Percentiles rank a stretch among this genome's conserved stretches.
These are phyloP conservation scores for Falcunculus frontatus DNA, from an alignment of 2,113 vertebrate species.

Conservation along the genomic window DNA sequence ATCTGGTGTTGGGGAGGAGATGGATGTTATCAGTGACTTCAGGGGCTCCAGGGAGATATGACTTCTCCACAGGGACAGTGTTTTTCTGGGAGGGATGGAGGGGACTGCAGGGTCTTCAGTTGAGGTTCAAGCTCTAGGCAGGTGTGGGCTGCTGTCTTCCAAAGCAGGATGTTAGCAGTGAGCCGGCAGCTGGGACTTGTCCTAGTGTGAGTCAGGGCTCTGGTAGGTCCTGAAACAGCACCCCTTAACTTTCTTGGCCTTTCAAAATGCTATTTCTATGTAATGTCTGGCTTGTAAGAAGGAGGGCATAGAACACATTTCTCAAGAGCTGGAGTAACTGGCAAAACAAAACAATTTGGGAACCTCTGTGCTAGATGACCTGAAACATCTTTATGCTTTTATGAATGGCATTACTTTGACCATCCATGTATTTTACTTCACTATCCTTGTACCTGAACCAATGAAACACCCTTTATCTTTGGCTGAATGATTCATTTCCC, in stretches of 20 bases:
- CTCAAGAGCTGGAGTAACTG: background rate
- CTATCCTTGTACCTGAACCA: background rate
- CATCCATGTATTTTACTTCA: background rate
- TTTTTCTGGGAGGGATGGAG: background rate
- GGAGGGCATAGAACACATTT: background rate
- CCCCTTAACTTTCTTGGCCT: background rate
- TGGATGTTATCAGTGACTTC: background rate
- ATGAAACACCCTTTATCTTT: background rate
- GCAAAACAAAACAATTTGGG: background rate
- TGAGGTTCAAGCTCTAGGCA: background rate
- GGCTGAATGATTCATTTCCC: rapidly evolving
- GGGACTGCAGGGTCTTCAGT: background rate
- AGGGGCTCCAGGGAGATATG: background rate
- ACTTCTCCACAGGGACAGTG: background rate
- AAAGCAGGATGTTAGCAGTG: background rate
- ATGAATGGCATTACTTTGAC: background rate
- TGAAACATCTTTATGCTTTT: background rate
- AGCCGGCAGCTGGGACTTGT: background rate
- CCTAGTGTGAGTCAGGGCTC: background rate
- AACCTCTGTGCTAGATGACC: background rate
- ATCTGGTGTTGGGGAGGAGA: background rate
- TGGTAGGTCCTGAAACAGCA: background rate
- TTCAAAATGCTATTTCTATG: background rate
- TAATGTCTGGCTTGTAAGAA: background rate
- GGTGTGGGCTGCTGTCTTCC: background rate